A percentile compares a stretch with the other conserved stretches of the same genome.
phyloP scores from a whole-genome alignment of 2,888 invertebrate genomes.

The Noctua pronuba region DNA sequence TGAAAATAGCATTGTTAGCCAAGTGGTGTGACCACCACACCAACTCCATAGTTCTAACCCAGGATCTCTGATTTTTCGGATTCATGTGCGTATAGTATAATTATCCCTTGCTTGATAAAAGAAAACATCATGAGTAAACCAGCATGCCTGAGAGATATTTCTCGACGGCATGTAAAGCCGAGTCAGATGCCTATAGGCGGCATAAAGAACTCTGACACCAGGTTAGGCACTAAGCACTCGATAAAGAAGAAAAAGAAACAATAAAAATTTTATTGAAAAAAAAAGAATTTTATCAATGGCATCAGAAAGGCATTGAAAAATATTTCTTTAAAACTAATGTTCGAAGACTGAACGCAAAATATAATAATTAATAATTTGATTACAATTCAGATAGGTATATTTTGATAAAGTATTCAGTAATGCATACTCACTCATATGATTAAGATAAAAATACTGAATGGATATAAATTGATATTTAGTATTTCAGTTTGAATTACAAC shows the following conservation, averaged over 20 bases:
- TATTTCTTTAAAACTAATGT: not conserved
- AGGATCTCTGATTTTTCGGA: too few species aligned
- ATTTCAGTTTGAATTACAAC: not conserved
- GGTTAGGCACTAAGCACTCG: too few species aligned
- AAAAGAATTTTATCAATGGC: not conserved
- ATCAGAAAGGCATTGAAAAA: not conserved
- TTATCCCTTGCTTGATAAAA: too few species aligned
- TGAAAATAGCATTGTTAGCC: not conserved
- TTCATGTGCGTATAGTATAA: too few species aligned
- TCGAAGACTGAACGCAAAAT: not conserved
- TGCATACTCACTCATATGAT: constrained; percentile 4
- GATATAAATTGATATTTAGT: constrained; percentile 1
- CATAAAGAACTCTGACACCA: too few species aligned
- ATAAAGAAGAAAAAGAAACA: not conserved
- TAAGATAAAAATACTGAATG: constrained; percentile 24
- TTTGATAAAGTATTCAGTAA: constrained; percentile 16
- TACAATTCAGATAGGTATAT: not conserved
- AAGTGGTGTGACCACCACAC: too few species aligned
- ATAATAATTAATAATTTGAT: constrained; percentile 28
- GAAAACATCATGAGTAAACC: too few species aligned
- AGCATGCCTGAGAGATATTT: too few species aligned
- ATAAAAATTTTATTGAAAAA: not conserved
- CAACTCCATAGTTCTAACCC: too few species aligned
- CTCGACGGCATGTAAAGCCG: too few species aligned
- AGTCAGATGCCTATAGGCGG: too few species aligned